Conservation (phyloP, 2,113 vertebrate genomes). For the Lepisosteus osseus region DNA sequence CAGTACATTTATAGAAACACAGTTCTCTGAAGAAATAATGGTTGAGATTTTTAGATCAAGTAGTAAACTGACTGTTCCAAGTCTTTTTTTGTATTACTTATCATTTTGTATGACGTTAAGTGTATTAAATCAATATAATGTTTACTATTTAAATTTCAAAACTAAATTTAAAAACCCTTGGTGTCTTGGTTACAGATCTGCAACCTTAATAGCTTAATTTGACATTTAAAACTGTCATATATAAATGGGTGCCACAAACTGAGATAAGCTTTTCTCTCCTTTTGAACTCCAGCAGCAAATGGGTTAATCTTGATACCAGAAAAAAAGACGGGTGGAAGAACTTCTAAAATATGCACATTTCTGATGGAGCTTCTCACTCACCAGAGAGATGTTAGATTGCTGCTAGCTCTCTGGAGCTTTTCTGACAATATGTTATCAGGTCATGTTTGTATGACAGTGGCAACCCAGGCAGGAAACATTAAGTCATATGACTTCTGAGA, state of each 20-base stretch:
- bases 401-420: constrained; percentile 66
- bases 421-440: constrained; percentile 75
- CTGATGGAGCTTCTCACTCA: constrained; percentile 70
- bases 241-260: neutral
- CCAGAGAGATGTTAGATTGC: constrained; percentile 77
- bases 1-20: no score
- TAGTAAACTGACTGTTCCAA: no score
- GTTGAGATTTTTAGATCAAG: no score
- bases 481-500: constrained; percentile 70
- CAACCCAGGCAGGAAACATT: constrained; percentile 73
- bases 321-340: constrained; percentile 60
- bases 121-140: no score
- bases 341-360: constrained; percentile 76
- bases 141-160: no score
- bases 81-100: no score
- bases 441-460: constrained; percentile 76
- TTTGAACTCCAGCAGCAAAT: constrained; percentile 39
- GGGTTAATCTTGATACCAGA: constrained; percentile 69
- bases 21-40: no score
- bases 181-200: neutral
- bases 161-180: no score
- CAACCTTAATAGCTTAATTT: neutral
- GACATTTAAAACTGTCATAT: neutral
- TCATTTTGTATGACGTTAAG: no score
- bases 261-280: neutral